Evolutionary conservation across 2,113 vertebrate species (phyloP).

Genomic region (Morone saxatilis): DNA sequence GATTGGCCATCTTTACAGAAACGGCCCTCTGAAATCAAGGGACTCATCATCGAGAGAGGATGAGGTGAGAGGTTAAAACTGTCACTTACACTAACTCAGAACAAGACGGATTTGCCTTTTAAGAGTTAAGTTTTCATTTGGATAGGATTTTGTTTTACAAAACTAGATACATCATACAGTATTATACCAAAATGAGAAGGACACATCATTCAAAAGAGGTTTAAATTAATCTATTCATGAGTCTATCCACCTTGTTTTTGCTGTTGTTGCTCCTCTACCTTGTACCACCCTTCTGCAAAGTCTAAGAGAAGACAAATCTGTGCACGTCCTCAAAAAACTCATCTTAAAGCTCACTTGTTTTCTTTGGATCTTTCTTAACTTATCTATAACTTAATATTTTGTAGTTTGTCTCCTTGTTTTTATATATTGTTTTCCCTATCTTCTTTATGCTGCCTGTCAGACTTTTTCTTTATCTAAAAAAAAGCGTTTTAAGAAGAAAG

Average conservation of each 20-base stretch:
- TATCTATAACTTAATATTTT: too few relatives aligned
- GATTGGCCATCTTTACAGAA: constrained; percentile 4
- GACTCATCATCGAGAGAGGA: constrained; percentile 13
- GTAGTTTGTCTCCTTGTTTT: neutral
- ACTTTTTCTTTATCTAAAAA: neutral
- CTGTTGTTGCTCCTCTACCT: neutral
- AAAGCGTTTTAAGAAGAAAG: neutral
- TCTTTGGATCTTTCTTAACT: neutral
- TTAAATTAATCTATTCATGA: neutral
- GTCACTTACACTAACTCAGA: constrained; percentile 5
- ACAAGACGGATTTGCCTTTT: constrained; percentile 6
- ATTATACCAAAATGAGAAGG: neutral
- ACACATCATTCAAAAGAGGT: neutral
- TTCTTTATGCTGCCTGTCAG: neutral
- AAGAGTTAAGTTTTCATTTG: neutral
- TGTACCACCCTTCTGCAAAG: neutral
- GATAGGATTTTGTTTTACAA: neutral
- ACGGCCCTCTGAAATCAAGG: neutral
- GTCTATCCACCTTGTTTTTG: neutral
- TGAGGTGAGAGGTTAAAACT: constrained; percentile 8
- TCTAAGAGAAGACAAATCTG: neutral
- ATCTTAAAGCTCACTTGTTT: neutral
- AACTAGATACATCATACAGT: neutral
- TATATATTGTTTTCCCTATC: neutral
- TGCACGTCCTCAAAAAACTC: neutral